A percentile compares a stretch with the other conserved stretches of the same genome.
Conservation (phyloP, 2,888 invertebrate species). For the Conistra vaccinii region DNA sequence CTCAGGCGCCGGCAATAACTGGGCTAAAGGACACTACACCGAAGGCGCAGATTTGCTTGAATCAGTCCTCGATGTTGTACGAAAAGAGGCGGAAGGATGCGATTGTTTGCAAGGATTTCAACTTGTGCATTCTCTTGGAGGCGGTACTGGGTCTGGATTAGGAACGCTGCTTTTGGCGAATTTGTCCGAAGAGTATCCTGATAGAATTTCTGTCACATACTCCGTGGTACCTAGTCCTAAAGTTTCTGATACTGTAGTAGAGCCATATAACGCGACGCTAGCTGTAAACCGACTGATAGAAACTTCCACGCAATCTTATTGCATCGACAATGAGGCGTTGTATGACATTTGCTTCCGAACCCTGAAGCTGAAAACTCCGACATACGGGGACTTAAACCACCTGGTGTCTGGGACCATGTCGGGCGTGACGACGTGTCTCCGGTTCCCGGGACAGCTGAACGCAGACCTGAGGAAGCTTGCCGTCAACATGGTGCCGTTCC, state of each 20-base stretch:
- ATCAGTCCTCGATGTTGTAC: constrained; percentile 89
- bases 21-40: constrained; percentile 93
- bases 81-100: constrained; percentile 92
- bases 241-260: constrained; percentile 93
- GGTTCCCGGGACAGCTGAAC: constrained; percentile 89
- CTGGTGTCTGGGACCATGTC: constrained; percentile 84
- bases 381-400: constrained; percentile 94
- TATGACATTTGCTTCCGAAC: constrained; percentile 95
- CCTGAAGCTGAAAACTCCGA: constrained; percentile 93
- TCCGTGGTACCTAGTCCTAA: constrained; percentile 94
- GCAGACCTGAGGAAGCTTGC: constrained; percentile 93
- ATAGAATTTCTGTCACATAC: constrained; percentile 93
- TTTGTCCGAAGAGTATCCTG: constrained; percentile 93
- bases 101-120: constrained; percentile 93
- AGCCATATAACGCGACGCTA: constrained; percentile 93
- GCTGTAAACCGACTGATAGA: constrained; percentile 92
- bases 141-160: constrained; percentile 94
- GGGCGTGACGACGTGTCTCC: constrained; percentile 84
- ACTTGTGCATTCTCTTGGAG: constrained; percentile 92
- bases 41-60: constrained; percentile 92
- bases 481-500: constrained; percentile 93
- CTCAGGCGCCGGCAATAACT: constrained; percentile 91
- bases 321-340: constrained; percentile 94
- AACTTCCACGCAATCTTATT: constrained; percentile 91
- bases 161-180: constrained; percentile 93